Percentiles rank a stretch among this genome's conserved stretches.
phyloP scores from a whole-genome alignment of 2,888 invertebrate species.

The Conus canariensis region DNA sequence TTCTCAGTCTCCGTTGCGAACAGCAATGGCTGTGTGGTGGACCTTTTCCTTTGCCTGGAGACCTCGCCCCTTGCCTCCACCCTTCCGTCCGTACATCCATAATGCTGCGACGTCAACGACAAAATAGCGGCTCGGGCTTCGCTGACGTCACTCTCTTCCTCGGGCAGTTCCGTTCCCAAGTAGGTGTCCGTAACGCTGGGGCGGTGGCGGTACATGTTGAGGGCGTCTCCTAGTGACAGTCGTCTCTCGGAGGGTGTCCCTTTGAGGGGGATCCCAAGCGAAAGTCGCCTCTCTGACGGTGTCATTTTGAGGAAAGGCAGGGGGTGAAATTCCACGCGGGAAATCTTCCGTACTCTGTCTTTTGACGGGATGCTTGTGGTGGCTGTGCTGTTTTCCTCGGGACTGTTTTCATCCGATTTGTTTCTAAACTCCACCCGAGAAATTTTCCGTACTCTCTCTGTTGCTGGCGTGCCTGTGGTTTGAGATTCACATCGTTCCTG shows the following conservation, averaged over 20 bases:
- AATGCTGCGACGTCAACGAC: slow-evolving; percentile 41
- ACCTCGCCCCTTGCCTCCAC: slow-evolving; percentile 32
- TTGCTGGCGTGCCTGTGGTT: neutral
- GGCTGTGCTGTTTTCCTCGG: neutral
- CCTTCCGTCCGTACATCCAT: slow-evolving; percentile 1
- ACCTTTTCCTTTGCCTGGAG: slow-evolving; percentile 29
- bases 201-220: slow-evolving; percentile 49
- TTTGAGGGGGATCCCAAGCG: slow-evolving; percentile 41
- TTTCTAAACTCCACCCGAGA: neutral
- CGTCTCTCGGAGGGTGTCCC: neutral
- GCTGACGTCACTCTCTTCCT: slow-evolving; percentile 39
- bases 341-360: neutral
- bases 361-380: neutral
- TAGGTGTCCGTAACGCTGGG: slow-evolving; percentile 50
- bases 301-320: neutral
- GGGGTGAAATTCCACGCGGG: neutral
- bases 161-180: slow-evolving; percentile 45
- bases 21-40: slow-evolving; percentile 19
- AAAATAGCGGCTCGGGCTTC: slow-evolving; percentile 42
- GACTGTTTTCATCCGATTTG: too few species aligned
- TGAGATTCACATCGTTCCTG: too few species aligned
- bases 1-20: slow-evolving; percentile 31
- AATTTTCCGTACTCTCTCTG: neutral
- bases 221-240: slow-evolving; percentile 38
- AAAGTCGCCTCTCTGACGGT: neutral